Evolutionary conservation across 2,113 vertebrate genomes (phyloP).

Genomic region (Tachuris rubrigastra): DNA sequence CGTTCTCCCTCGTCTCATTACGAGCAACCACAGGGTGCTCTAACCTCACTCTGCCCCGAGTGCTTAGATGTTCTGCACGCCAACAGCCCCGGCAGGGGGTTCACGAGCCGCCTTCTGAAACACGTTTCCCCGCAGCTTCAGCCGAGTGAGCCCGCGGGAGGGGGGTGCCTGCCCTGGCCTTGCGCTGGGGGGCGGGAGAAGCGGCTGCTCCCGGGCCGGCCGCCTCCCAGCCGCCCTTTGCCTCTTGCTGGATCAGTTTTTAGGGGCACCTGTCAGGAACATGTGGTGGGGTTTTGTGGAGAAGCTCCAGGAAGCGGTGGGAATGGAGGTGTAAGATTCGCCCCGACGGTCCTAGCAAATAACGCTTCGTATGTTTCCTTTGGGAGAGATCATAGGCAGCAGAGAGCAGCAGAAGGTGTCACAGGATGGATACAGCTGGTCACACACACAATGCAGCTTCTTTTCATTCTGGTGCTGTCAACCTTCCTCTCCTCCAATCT

Average conservation of each 20-base stretch:
- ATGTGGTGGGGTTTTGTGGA: rapidly evolving
- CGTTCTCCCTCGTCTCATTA: not conserved
- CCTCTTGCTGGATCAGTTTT: rapidly evolving
- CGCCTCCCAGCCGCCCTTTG: not conserved
- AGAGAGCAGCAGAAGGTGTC: not conserved
- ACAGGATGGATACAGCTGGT: not conserved
- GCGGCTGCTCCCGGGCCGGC: rapidly evolving
- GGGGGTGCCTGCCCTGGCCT: not conserved
- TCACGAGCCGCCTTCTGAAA: not conserved
- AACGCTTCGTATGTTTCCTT: rapidly evolving
- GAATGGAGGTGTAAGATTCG: rapidly evolving
- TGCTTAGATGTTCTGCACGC: not conserved
- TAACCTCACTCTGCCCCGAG: not conserved
- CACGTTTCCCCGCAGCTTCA: not conserved
- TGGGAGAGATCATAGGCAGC: not conserved
- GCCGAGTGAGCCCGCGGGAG: rapidly evolving
- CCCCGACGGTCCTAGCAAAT: too few species aligned
- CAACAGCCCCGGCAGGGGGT: not conserved
- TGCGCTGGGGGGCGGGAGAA: not conserved
- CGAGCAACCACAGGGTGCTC: rapidly evolving
- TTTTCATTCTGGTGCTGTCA: not conserved
- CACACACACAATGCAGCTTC: not conserved
- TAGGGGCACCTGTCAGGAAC: not conserved
- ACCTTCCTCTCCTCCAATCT: not conserved
- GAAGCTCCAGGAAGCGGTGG: not conserved